phyloP scores from a whole-genome alignment of 2,888 invertebrate genomes.

The Reticulitermes lucifugus region DNA sequence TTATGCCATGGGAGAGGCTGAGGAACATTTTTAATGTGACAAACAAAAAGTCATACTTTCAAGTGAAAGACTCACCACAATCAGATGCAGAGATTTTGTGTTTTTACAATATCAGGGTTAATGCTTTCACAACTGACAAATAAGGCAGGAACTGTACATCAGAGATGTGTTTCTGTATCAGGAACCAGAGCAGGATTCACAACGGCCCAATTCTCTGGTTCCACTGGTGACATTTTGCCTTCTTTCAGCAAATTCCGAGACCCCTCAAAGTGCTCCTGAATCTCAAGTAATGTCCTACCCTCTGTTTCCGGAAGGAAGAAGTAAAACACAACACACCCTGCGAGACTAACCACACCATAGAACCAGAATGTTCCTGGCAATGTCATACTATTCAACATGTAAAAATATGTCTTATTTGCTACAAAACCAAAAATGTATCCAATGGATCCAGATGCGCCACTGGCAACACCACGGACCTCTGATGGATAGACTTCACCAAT shows the following conservation, averaged over 20 bases:
- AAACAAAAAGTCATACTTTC: too few relatives aligned
- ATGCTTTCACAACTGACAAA: too few relatives aligned
- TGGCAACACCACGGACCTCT: conserved; percentile 76
- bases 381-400: conserved; percentile 64
- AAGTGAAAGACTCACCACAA: too few relatives aligned
- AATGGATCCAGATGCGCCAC: conserved; percentile 78
- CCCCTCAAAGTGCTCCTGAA: conserved; percentile 77
- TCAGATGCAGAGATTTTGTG: too few relatives aligned
- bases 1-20: too few relatives aligned
- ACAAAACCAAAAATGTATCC: conserved; percentile 83
- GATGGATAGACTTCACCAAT: conserved; percentile 81
- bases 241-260: conserved; percentile 62
- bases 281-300: conserved; percentile 78
- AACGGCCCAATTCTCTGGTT: conserved; percentile 61
- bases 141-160: not conserved
- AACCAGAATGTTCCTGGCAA: conserved; percentile 80
- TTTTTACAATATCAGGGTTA: too few relatives aligned
- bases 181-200: conserved; percentile 59
- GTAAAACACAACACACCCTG: conserved; percentile 75
- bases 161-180: conserved; percentile 52
- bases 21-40: too few relatives aligned
- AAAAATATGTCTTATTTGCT: conserved; percentile 78
- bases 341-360: conserved; percentile 69
- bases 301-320: conserved; percentile 85
- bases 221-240: conserved; percentile 55